phyloP scores from a whole-genome alignment of 2,797 vertebrate species.

The Iguana delicatissima region DNA sequence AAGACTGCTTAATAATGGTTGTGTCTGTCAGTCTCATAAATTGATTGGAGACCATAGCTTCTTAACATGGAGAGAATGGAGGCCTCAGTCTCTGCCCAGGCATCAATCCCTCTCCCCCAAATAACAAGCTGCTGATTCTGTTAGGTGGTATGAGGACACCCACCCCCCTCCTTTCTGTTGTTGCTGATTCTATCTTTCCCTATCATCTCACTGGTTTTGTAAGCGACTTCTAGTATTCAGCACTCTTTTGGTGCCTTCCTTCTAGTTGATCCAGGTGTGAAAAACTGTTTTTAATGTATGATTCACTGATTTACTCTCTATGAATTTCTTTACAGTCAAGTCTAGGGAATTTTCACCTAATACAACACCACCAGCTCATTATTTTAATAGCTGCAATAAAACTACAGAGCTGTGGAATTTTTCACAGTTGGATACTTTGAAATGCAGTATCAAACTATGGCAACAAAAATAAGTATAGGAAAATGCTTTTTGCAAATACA shows the following conservation, averaged over 20 bases:
- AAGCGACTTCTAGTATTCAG: background rate
- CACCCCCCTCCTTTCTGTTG: background rate
- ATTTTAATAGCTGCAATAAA: slow-evolving; percentile 1
- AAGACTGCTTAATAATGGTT: background rate
- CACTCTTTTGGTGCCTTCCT: background rate
- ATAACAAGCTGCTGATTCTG: background rate
- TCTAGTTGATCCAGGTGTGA: background rate
- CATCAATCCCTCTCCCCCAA: no score
- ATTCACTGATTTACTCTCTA: background rate
- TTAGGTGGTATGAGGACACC: background rate
- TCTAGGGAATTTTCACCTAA: background rate
- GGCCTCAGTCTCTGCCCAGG: background rate
- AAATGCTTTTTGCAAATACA: background rate
- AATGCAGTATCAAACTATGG: background rate
- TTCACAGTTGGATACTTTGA: background rate
- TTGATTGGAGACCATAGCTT: background rate
- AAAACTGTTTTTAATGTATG: background rate
- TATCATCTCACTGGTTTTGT: background rate
- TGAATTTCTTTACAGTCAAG: background rate
- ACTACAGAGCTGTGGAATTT: background rate
- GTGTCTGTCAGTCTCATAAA: background rate
- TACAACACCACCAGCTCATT: background rate
- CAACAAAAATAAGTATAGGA: background rate
- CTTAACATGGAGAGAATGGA: background rate
- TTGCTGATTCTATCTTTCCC: background rate